phyloP scores from a whole-genome alignment of 1,140 invertebrate genomes.

The Papilio dardanus region DNA sequence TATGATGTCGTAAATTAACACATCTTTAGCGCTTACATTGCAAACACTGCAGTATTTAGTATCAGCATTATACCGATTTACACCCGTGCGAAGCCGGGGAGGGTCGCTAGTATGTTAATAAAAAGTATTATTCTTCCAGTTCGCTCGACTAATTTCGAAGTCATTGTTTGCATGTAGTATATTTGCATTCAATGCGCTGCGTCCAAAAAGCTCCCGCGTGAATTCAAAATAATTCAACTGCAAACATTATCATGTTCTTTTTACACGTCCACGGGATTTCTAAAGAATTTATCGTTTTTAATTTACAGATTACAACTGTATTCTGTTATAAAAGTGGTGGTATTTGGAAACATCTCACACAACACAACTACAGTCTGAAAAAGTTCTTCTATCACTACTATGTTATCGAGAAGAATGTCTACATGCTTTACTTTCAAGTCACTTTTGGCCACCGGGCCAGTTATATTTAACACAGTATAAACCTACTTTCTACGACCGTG shows the following conservation, averaged over 20 bases:
- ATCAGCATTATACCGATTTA: too few relatives aligned
- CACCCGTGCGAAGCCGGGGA: too few relatives aligned
- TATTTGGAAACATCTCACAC: too few relatives aligned
- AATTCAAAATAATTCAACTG: not conserved
- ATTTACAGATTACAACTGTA: too few relatives aligned
- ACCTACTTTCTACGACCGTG: not conserved
- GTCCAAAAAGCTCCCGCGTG: not conserved
- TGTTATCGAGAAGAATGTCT: not conserved
- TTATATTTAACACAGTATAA: not conserved
- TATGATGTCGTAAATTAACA: too few relatives aligned
- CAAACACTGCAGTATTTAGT: too few relatives aligned
- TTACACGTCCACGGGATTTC: not conserved
- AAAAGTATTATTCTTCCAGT: not conserved
- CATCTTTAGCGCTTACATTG: too few relatives aligned
- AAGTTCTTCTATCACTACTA: not conserved
- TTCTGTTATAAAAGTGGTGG: too few relatives aligned
- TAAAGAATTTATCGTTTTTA: not conserved
- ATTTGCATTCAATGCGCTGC: not conserved
- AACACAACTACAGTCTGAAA: not conserved
- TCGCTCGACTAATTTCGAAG: not conserved
- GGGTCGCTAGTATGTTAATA: not conserved
- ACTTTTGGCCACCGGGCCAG: not conserved
- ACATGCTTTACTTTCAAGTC: not conserved
- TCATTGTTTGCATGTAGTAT: not conserved
- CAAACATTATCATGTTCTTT: not conserved